Conservation (phyloP, 2,113 vertebrate species). For the Sinocyclocheilus rhinocerous region DNA sequence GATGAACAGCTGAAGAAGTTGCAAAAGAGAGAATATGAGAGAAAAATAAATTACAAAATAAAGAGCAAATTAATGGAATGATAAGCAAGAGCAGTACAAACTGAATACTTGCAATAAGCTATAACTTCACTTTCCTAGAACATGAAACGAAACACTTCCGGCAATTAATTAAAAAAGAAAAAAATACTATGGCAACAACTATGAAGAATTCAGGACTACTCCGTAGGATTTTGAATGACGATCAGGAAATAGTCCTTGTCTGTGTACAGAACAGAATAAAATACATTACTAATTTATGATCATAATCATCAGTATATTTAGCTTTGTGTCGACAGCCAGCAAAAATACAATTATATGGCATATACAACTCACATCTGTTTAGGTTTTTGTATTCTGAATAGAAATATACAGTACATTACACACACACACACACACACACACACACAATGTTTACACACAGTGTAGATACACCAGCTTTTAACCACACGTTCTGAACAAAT, state of each 20-base stretch:
- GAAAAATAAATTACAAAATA: constrained; percentile 36
- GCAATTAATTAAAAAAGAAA: constrained; percentile 44
- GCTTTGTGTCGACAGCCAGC: no score
- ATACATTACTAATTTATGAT: background rate
- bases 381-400: no score
- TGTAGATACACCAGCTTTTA: no score
- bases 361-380: background rate
- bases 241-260: constrained; percentile 98
- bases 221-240: constrained; percentile 93
- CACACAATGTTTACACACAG: no score
- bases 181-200: background rate
- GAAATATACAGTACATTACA: no score
- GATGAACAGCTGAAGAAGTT: constrained; percentile 3
- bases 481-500: background rate
- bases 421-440: no score
- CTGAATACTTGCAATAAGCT: background rate
- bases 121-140: background rate
- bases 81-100: constrained; percentile 17
- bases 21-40: constrained; percentile 14
- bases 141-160: constrained; percentile 39
- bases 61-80: constrained; percentile 36
- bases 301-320: background rate
- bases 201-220: constrained; percentile 68
- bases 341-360: no score
- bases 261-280: constrained; percentile 65